These are phyloP conservation scores for Fregata magnificens DNA, from an alignment of 2,113 vertebrate genomes.

Conservation along the genomic window DNA sequence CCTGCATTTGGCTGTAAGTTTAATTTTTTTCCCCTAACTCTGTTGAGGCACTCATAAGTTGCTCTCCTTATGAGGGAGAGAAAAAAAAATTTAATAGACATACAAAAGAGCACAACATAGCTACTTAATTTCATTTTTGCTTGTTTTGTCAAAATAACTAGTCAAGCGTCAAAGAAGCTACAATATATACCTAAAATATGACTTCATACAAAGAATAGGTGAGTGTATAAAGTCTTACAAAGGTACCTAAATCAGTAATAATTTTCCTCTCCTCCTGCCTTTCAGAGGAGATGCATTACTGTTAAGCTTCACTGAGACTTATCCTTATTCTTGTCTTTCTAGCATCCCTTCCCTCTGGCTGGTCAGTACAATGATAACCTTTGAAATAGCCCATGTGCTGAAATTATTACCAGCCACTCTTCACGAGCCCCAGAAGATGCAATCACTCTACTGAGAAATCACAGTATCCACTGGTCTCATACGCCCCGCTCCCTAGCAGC, in stretches of 20 bases:
- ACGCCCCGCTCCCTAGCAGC: constrained; percentile 50
- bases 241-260: background rate
- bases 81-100: background rate
- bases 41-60: constrained; percentile 51
- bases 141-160: constrained; percentile 1
- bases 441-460: background rate
- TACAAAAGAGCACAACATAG: background rate
- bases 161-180: background rate
- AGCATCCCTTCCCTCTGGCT: background rate
- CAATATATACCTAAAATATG: background rate
- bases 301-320: background rate
- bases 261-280: background rate
- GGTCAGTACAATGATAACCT: background rate
- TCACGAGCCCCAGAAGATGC: background rate
- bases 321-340: background rate
- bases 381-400: background rate
- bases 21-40: background rate
- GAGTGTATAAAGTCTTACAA: background rate
- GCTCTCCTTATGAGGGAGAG: constrained; percentile 22
- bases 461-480: background rate
- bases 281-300: background rate
- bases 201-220: background rate
- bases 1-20: constrained; percentile 4
- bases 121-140: background rate
- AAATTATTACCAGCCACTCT: background rate